Conservation (phyloP, 2,888 invertebrate genomes). For the Metellina segmentata region DNA sequence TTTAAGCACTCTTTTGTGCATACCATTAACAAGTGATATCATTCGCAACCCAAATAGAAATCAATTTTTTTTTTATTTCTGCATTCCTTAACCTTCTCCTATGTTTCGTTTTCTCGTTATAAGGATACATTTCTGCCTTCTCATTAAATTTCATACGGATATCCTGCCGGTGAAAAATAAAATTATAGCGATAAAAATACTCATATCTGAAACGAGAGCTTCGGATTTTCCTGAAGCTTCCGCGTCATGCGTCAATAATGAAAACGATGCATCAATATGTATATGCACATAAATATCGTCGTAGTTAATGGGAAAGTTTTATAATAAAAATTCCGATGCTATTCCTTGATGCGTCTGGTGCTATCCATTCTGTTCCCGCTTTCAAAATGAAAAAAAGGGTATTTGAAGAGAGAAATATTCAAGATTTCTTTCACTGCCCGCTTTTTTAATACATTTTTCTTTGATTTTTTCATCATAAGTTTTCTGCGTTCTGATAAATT, state of each 20-base stretch:
- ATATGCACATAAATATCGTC: constrained; percentile 16
- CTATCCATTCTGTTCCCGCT: constrained; percentile 6
- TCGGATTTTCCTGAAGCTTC: background rate
- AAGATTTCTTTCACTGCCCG: constrained; percentile 1
- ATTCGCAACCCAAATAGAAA: background rate
- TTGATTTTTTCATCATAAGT: constrained; percentile 14
- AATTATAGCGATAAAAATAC: constrained; percentile 20
- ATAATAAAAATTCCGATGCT: constrained; percentile 26
- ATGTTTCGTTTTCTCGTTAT: background rate
- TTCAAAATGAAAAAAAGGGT: constrained; percentile 20
- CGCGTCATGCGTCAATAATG: background rate
- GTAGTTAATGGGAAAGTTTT: constrained; percentile 22
- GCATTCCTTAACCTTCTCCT: background rate
- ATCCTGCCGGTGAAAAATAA: constrained; percentile 5
- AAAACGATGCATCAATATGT: constrained; percentile 35
- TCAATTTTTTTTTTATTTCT: background rate
- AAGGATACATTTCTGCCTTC: background rate
- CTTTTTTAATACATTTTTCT: constrained; percentile 3
- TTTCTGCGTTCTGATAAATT: constrained; percentile 63
- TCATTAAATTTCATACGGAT: constrained; percentile 34
- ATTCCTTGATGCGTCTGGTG: constrained; percentile 29
- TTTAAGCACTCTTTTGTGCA: background rate
- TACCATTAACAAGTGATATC: background rate
- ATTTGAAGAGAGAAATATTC: constrained; percentile 41
- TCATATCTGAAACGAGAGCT: constrained; percentile 1